Percentiles rank a stretch among this genome's conserved stretches.
These are phyloP conservation scores for Craniophora ligustri DNA, from an alignment of 2,888 invertebrate species.

Conservation along the genomic window DNA sequence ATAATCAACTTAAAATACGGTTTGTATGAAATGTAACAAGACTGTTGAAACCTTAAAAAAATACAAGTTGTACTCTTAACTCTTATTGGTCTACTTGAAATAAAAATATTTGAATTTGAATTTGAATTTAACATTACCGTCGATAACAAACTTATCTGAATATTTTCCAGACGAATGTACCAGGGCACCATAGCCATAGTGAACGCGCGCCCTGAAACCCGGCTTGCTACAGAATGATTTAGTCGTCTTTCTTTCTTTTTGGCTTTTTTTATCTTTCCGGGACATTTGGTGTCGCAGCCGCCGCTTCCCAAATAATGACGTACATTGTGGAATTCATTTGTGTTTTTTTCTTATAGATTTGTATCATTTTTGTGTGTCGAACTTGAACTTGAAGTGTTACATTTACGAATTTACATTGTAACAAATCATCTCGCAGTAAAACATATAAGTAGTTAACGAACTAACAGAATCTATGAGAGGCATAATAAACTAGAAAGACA, in stretches of 20 bases:
- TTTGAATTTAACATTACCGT: not conserved
- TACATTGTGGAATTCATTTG: constrained; percentile 46
- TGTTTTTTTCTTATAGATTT: constrained; percentile 40
- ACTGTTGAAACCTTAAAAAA: too few relatives aligned
- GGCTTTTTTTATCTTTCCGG: constrained; percentile 66
- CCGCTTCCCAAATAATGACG: constrained; percentile 40
- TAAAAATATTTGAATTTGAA: too few relatives aligned
- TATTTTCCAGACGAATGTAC: constrained; percentile 42
- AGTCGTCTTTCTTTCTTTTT: constrained; percentile 56
- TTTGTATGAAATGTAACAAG: too few relatives aligned
- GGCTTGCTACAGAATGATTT: constrained; percentile 57
- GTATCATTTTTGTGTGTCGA: constrained; percentile 12
- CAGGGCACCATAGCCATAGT: constrained; percentile 34
- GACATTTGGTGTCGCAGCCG: constrained; percentile 58
- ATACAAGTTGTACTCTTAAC: too few relatives aligned
- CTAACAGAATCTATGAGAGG: constrained; percentile 21
- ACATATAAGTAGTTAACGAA: constrained; percentile 4
- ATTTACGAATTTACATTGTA: not conserved
- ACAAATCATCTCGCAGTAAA: not conserved
- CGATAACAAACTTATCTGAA: constrained; percentile 42
- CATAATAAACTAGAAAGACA: constrained; percentile 53
- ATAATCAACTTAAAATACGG: too few relatives aligned
- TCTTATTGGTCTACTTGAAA: too few relatives aligned
- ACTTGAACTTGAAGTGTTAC: constrained; percentile 6
- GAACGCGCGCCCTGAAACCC: constrained; percentile 33